phyloP scores from a whole-genome alignment of 2,888 invertebrate species.

The Melieria crassipennis region DNA sequence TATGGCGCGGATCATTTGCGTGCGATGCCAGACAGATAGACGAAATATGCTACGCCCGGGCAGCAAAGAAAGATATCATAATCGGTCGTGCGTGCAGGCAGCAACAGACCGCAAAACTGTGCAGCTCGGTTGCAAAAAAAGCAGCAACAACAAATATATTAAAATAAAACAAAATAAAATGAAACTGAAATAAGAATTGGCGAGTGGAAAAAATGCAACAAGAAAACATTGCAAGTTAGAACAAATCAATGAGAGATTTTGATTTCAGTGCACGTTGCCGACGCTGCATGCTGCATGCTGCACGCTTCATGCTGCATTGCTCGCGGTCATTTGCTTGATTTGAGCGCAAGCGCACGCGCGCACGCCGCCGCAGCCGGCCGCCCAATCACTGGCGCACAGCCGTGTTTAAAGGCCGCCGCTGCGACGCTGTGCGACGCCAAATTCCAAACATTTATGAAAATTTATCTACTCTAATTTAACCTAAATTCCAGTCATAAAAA shows the following conservation, averaged over 20 bases:
- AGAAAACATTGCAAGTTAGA: constrained; percentile 20
- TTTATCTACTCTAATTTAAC: constrained; percentile 55
- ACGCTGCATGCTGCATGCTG: neutral
- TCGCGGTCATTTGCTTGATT: constrained; percentile 29
- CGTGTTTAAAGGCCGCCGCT: neutral
- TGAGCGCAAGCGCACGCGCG: constrained; percentile 24
- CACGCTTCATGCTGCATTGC: constrained; percentile 9
- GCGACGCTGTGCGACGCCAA: constrained; percentile 12
- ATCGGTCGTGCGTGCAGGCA: too few relatives aligned
- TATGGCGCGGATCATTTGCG: neutral
- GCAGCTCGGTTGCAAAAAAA: neutral
- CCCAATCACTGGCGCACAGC: neutral
- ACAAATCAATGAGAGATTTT: constrained; percentile 32
- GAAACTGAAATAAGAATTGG: neutral
- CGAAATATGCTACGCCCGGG: too few relatives aligned
- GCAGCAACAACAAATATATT: neutral
- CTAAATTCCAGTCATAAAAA: constrained; percentile 55
- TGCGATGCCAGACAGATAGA: too few relatives aligned
- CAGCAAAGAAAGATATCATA: too few relatives aligned
- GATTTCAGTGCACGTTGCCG: constrained; percentile 12
- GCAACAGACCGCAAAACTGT: neutral
- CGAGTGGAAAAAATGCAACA: neutral
- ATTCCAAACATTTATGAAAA: constrained; percentile 34
- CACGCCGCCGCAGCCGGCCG: constrained; percentile 1
- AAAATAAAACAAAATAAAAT: neutral